phyloP scores from a whole-genome alignment of 1,140 invertebrate genomes.

The Polyergus mexicanus region DNA sequence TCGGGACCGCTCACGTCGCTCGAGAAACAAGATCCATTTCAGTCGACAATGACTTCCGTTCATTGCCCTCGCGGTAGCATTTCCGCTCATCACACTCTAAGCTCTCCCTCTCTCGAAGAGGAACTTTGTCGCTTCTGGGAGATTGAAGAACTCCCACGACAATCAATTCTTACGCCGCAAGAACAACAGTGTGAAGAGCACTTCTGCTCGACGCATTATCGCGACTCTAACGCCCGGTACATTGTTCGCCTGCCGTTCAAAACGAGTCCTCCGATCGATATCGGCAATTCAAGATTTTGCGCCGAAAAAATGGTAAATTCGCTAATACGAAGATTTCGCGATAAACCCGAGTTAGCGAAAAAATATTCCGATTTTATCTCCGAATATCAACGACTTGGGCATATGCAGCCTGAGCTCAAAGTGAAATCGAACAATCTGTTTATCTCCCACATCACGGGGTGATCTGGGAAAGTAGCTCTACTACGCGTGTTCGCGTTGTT shows the following conservation, averaged over 20 bases:
- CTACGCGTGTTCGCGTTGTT: neutral
- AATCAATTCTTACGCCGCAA: neutral
- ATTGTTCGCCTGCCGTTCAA: neutral
- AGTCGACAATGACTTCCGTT: too few species aligned
- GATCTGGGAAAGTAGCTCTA: neutral
- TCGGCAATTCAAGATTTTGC: neutral
- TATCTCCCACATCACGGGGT: neutral
- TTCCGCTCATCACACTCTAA: too few species aligned
- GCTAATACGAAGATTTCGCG: accelerated
- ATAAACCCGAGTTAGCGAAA: neutral
- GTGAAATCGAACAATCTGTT: neutral
- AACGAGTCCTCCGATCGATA: neutral
- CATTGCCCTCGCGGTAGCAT: too few species aligned
- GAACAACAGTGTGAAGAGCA: neutral
- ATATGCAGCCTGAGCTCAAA: neutral
- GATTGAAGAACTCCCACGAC: neutral
- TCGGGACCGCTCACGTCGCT: too few species aligned
- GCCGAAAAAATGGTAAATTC: neutral
- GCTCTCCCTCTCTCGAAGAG: neutral
- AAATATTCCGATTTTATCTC: neutral
- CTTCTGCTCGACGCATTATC: neutral
- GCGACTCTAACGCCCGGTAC: neutral
- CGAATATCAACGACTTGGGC: neutral
- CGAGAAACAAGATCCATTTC: accelerated
- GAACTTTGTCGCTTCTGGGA: neutral